Evolutionary conservation across 2,888 invertebrate species (phyloP).

Genomic region (Xestia sexstrigata): DNA sequence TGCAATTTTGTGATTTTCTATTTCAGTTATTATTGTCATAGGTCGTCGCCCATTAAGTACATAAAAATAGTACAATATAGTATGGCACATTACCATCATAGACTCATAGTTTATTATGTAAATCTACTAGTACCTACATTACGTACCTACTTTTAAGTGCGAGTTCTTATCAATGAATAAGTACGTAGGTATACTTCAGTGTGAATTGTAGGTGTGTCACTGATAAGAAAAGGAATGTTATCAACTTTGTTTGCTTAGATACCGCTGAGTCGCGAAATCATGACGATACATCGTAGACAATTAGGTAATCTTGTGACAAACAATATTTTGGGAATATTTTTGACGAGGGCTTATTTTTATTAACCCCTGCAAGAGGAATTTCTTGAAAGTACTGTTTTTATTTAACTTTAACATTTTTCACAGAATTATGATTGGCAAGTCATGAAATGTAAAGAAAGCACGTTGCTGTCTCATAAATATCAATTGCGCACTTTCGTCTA

Average conservation of each 20-base stretch:
- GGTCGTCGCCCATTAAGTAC: slow-evolving; percentile 46
- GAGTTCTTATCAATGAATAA: slow-evolving; percentile 28
- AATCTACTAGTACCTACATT: not conserved
- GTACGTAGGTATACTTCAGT: slow-evolving; percentile 10
- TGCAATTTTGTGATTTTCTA: slow-evolving; percentile 25
- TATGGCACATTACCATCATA: slow-evolving; percentile 49
- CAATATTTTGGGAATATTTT: slow-evolving; percentile 21
- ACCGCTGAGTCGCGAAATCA: slow-evolving; percentile 12
- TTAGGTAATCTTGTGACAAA: slow-evolving; percentile 29
- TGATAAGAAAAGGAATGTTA: slow-evolving; percentile 55
- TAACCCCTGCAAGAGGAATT: not conserved
- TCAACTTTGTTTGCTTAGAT: slow-evolving; percentile 40
- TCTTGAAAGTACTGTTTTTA: not conserved
- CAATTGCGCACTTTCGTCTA: slow-evolving; percentile 37
- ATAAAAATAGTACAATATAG: slow-evolving; percentile 6
- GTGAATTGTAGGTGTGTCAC: slow-evolving; percentile 56
- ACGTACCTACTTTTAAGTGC: not conserved
- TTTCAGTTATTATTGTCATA: slow-evolving; percentile 29
- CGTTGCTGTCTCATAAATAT: slow-evolving; percentile 32
- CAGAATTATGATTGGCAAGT: slow-evolving; percentile 20
- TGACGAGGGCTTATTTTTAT: not conserved
- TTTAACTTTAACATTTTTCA: slow-evolving; percentile 8
- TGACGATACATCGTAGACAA: slow-evolving; percentile 23
- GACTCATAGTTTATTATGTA: slow-evolving; percentile 1
- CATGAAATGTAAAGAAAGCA: slow-evolving; percentile 37